Base-by-base conservation (phyloP, 2,888 invertebrate genomes). In the Dichetophora obliterata region DNA sequence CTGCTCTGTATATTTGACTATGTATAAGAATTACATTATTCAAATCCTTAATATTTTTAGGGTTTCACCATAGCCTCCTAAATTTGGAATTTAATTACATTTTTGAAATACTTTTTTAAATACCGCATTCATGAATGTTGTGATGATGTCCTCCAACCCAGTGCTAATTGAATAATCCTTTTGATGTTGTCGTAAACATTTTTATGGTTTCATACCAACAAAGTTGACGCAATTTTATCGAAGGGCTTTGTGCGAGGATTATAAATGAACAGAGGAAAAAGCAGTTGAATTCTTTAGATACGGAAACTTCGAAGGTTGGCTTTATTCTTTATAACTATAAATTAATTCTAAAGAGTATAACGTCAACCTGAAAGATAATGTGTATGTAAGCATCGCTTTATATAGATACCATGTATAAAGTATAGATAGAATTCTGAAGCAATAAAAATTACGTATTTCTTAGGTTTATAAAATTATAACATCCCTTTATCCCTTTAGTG, bases 141-240 rank as follows among this genome's bases (percentile, higher is more conserved):
- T 6, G 8, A 74, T 61, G 31, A 68, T n/a, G 22, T 43, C 50
- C 37, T 37, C 22, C 68, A 68, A 78, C 63, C 72, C 48, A 9
- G 48, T 57, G 70, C 71, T 75, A 77, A 75, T 77, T 75, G 70
- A 77, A 77, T 63, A 75, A 77, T 69, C 74, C 63, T 69, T 77
- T 77, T 77, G 74, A 75, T 77, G 77, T 75, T 37, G 57, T 66
- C 52, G 69, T 54, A 69, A 77, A 50, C 22, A 73, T 54, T 77
- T 77, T 71, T 75, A 71, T 22, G 77, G 75, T 66, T 75, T 77
- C 77, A 19, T 68, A 31, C n/a, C 71, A 14, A 69, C 50, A 19
- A 66, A 66, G 43, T 66, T 48, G 24, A 52, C 31, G 24, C 48
- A 50, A 52, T 24, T 19, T 50, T 22, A 68, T 50, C 43, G 11